phyloP scores from a whole-genome alignment of 1,140 invertebrate species.

The Pachypeltis micranthus region DNA sequence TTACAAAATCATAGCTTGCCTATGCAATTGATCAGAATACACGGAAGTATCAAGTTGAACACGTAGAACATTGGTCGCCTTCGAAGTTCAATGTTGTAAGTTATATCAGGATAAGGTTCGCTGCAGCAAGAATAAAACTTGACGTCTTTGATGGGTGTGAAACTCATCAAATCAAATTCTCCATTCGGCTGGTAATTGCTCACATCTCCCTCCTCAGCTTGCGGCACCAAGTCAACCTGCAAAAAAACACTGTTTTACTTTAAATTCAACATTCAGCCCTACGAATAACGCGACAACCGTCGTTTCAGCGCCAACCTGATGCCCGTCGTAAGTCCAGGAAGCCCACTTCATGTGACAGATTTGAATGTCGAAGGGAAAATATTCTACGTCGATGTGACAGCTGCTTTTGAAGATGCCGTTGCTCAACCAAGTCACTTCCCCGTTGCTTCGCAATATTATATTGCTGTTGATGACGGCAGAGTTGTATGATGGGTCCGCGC shows the following conservation, averaged over 20 bases:
- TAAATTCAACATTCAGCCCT: no score
- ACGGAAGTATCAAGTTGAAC: constrained; percentile 81
- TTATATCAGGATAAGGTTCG: constrained; percentile 50
- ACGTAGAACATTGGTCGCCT: constrained; percentile 81
- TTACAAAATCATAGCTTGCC: constrained; percentile 45
- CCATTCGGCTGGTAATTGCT: constrained; percentile 68
- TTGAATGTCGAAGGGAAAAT: constrained; percentile 90
- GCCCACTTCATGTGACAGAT: constrained; percentile 88
- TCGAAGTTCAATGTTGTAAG: constrained; percentile 57
- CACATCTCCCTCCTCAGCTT: constrained; percentile 58
- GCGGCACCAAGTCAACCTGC: constrained; percentile 56
- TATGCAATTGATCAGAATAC: constrained; percentile 76
- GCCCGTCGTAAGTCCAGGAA: constrained; percentile 93
- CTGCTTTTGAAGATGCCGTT: constrained; percentile 77
- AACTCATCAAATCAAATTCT: constrained; percentile 64
- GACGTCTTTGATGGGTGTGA: constrained; percentile 55
- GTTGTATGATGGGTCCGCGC: constrained; percentile 69
- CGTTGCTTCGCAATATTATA: constrained; percentile 58
- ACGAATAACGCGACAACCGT: no score
- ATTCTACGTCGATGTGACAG: constrained; percentile 84
- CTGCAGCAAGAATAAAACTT: constrained; percentile 58
- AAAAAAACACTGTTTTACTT: no score
- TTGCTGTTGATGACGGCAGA: constrained; percentile 71
- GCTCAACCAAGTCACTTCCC: constrained; percentile 65
- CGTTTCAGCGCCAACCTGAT: no score